Percentiles rank a stretch among this genome's conserved stretches.
phyloP scores from a whole-genome alignment of 2,113 vertebrate species.

The Budorcas taxicolor region DNA sequence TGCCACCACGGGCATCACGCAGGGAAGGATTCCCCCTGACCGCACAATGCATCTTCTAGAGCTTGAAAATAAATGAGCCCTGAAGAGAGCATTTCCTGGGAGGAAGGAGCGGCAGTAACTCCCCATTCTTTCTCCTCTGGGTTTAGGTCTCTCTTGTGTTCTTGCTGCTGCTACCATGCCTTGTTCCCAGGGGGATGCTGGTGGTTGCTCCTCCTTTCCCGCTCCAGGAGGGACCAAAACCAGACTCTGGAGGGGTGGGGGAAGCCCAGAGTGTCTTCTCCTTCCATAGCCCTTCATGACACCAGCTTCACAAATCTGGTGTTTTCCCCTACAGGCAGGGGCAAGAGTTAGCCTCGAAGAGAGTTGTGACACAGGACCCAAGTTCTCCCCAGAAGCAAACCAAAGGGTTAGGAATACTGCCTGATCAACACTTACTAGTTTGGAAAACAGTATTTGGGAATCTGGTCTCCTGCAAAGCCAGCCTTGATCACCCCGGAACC shows the following conservation, averaged over 20 bases:
- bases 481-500: slow-evolving; percentile 93
- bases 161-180: not conserved
- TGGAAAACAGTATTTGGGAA: slow-evolving; percentile 94
- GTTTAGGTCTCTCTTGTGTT: not conserved
- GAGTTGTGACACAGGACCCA: not conserved
- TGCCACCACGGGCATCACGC: not conserved
- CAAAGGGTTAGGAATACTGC: not conserved
- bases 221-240: not conserved
- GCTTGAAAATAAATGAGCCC: not conserved
- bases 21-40: not conserved
- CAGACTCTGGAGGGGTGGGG: not conserved
- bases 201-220: not conserved
- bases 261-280: not conserved
- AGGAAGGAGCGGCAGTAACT: not conserved
- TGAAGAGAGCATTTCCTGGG: not conserved
- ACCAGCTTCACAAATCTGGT: not conserved
- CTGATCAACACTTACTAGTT: slow-evolving; percentile 88
- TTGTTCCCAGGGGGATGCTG: not conserved
- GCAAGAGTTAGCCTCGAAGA: not conserved
- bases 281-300: not conserved
- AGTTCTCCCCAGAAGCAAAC: not conserved
- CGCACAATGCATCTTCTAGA: not conserved
- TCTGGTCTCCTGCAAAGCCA: slow-evolving; percentile 94
- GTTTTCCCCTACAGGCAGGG: not conserved
- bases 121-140: not conserved